A percentile compares a stretch with the other conserved stretches of the same genome.
These are phyloP conservation scores for Onchidella celtica DNA, from an alignment of 2,888 invertebrate species.

Conservation along the genomic window DNA sequence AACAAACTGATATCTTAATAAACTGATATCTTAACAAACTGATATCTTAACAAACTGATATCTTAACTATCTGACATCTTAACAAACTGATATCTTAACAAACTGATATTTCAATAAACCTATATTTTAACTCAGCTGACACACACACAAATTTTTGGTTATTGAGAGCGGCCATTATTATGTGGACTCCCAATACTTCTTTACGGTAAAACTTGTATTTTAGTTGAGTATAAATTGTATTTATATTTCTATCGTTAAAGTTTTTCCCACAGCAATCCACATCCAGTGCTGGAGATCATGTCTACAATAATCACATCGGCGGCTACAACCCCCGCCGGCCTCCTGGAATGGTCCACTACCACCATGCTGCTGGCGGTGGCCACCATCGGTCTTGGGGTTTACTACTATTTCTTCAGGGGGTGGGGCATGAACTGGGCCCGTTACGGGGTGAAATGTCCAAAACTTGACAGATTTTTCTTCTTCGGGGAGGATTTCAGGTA, in stretches of 20 bases:
- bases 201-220: too few species aligned
- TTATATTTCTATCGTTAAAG: too few species aligned
- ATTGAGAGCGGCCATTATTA: too few species aligned
- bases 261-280: too few species aligned
- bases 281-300: too few species aligned
- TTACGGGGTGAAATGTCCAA: constrained; percentile 23
- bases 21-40: too few species aligned
- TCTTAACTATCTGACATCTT: neutral
- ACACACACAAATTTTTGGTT: too few species aligned
- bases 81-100: neutral
- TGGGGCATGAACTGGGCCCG: neutral
- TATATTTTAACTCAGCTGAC: too few species aligned
- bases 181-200: too few species aligned
- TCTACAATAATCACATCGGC: neutral
- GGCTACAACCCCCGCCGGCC: neutral
- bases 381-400: neutral
- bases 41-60: neutral
- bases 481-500: constrained; percentile 8
- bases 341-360: neutral
- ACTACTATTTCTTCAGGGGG: neutral
- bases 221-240: too few species aligned
- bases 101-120: neutral
- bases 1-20: neutral
- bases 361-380: neutral
- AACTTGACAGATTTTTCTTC: neutral